Percentiles rank a stretch among this genome's conserved stretches.
phyloP scores from a whole-genome alignment of 2,888 invertebrate species.

The Rhagonycha lutea region DNA sequence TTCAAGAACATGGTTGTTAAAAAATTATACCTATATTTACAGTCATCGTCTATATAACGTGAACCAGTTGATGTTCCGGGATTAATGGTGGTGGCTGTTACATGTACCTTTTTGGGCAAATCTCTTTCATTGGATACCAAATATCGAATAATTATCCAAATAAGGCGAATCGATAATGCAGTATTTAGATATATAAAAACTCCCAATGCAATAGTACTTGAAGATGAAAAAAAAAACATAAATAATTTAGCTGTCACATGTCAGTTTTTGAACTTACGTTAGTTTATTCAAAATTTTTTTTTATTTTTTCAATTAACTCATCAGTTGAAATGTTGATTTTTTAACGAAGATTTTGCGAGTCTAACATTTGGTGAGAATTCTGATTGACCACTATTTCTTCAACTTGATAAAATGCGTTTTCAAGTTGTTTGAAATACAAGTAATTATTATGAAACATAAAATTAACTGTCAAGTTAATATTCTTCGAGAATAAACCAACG shows the following conservation, averaged over 20 bases:
- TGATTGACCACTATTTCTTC: too few relatives aligned
- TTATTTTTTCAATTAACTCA: too few relatives aligned
- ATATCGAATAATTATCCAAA: background rate
- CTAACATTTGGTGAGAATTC: too few relatives aligned
- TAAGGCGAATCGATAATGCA: background rate
- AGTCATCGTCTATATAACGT: slow-evolving; percentile 11
- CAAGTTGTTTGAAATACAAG: too few relatives aligned
- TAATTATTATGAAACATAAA: too few relatives aligned
- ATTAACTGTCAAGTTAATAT: too few relatives aligned
- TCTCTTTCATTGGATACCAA: background rate
- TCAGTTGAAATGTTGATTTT: too few relatives aligned
- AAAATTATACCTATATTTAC: slow-evolving; percentile 1
- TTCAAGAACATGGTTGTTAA: slow-evolving; percentile 31
- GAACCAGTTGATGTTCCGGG: background rate
- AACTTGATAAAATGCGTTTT: too few relatives aligned
- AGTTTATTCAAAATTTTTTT: background rate
- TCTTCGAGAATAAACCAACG: too few relatives aligned
- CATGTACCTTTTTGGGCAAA: background rate
- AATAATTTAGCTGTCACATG: background rate
- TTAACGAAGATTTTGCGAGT: too few relatives aligned
- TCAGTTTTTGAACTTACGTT: background rate
- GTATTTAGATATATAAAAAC: background rate
- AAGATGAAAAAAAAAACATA: background rate
- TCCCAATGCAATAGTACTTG: background rate
- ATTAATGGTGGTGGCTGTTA: background rate